phyloP scores from a whole-genome alignment of 2,888 invertebrate species.

The Geophilus truncorum region DNA sequence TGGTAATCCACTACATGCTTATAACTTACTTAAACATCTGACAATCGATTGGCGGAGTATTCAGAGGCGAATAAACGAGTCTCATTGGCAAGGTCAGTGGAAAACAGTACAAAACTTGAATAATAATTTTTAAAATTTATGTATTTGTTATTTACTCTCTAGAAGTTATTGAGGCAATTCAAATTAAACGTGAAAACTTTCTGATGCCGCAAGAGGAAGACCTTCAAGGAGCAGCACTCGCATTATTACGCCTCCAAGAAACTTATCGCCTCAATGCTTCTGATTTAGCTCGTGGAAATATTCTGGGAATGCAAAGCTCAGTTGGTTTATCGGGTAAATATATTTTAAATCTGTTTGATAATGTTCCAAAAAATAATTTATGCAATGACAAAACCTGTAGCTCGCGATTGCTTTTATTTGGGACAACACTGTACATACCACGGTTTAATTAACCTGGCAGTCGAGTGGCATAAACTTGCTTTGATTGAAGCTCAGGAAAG shows the following conservation, averaged over 20 bases:
- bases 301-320: slow-evolving; percentile 39
- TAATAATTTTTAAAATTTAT: too few relatives aligned
- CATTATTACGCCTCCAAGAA: slow-evolving; percentile 44
- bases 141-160: too few relatives aligned
- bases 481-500: slow-evolving; percentile 43
- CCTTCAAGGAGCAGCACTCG: slow-evolving; percentile 45
- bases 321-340: slow-evolving; percentile 32
- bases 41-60: slow-evolving; percentile 42
- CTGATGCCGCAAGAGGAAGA: slow-evolving; percentile 41
- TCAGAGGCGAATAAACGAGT: slow-evolving; percentile 14
- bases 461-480: slow-evolving; percentile 48
- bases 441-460: slow-evolving; percentile 45
- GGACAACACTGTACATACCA: slow-evolving; percentile 46
- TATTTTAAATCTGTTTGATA: not conserved
- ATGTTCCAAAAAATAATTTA: too few relatives aligned
- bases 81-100: slow-evolving; percentile 28
- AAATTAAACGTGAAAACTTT: not conserved
- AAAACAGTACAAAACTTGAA: too few relatives aligned
- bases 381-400: too few relatives aligned
- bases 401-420: slow-evolving; percentile 47
- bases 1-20: slow-evolving; percentile 45
- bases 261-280: slow-evolving; percentile 43
- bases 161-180: not conserved
- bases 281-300: slow-evolving; percentile 41
- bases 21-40: slow-evolving; percentile 44